Percentiles rank a stretch among this genome's conserved stretches.
Evolutionary conservation across 2,797 vertebrate genomes (phyloP).

Genomic region (Sitta carolinensis): DNA sequence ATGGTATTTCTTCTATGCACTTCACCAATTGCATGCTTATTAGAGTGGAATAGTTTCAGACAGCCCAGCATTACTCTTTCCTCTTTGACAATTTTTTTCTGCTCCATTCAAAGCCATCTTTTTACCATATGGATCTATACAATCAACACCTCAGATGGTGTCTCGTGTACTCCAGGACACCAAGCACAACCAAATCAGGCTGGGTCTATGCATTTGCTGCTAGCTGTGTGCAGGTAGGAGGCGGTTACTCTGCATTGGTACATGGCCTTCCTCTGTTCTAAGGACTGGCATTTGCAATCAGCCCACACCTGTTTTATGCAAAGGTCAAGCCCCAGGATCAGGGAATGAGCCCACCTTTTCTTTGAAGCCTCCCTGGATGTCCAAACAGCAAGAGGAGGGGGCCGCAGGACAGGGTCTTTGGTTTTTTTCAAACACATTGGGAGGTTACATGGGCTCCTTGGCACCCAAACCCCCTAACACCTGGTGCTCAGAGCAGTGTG

Average conservation of each 20-base stretch:
- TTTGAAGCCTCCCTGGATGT: not conserved
- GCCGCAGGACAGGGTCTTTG: not conserved
- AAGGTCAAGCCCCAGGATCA: not conserved
- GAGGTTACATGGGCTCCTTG: not conserved
- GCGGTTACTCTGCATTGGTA: rapidly evolving
- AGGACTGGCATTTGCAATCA: not conserved
- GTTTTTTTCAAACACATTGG: rapidly evolving
- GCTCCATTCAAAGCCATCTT: not conserved
- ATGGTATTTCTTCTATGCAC: not conserved
- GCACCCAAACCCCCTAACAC: not conserved
- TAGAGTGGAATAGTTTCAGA: not conserved
- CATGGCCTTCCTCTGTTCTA: not conserved
- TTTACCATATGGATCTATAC: not conserved
- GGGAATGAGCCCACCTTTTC: not conserved
- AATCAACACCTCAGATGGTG: not conserved
- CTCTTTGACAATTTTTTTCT: not conserved
- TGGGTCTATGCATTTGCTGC: not conserved
- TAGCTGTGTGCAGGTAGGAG: not conserved
- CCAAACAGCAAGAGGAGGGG: not conserved
- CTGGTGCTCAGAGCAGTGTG: not conserved
- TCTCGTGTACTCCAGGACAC: no score
- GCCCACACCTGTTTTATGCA: rapidly evolving
- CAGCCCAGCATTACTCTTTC: not conserved
- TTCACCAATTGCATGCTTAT: not conserved
- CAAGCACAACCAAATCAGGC: not conserved